A percentile compares a stretch with the other conserved stretches of the same genome.
phyloP scores from a whole-genome alignment of 2,113 vertebrate genomes.

The Heterotilapia buettikoferi region DNA sequence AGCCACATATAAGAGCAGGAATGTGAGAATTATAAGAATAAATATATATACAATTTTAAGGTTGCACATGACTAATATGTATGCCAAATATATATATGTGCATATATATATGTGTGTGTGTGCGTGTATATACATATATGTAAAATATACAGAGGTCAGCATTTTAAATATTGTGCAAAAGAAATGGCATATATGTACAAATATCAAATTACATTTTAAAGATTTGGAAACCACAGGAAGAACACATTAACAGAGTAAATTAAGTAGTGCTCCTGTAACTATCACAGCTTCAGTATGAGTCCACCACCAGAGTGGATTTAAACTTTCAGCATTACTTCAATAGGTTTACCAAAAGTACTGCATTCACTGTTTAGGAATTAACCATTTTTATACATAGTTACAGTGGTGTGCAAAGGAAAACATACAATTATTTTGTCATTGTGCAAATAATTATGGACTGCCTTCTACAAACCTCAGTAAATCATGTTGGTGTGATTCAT shows the following conservation, averaged over 20 bases:
- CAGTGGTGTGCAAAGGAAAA: background rate
- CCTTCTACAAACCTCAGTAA: background rate
- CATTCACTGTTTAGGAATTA: background rate
- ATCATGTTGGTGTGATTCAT: background rate
- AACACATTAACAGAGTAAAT: background rate
- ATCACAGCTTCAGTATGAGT: background rate
- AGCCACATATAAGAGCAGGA: background rate
- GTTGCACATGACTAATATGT: background rate
- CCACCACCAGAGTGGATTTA: background rate
- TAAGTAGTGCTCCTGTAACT: background rate
- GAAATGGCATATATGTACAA: background rate
- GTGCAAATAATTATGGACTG: background rate
- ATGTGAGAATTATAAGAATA: background rate
- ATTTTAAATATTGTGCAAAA: background rate
- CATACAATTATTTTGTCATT: background rate
- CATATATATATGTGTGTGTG: too few relatives aligned
- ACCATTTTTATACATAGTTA: background rate
- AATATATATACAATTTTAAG: accelerated
- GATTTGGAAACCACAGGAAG: background rate
- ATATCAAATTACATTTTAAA: background rate
- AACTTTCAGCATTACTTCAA: background rate
- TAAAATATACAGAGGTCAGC: background rate
- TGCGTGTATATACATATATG: background rate
- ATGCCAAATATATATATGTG: background rate
- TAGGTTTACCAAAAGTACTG: background rate